phyloP scores from a whole-genome alignment of 2,888 invertebrate genomes.

The Drosophila recens region DNA sequence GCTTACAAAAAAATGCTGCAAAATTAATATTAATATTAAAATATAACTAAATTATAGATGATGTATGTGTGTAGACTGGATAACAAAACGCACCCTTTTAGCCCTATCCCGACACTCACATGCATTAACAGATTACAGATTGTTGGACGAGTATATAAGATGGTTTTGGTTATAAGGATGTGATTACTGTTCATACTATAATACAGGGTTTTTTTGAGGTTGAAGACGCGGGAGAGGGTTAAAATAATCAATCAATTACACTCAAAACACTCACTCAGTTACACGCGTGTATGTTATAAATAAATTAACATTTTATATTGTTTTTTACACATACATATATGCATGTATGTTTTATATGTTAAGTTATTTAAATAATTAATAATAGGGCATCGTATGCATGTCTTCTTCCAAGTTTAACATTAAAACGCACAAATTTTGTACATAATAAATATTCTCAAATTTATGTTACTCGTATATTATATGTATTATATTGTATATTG shows the following conservation, averaged over 20 bases:
- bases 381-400: conserved; percentile 73
- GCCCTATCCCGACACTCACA: conserved; percentile 48
- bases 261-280: conserved; percentile 44
- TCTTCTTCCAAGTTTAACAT: conserved; percentile 70
- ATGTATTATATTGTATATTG: not conserved
- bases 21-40: conserved; percentile 38
- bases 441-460: conserved; percentile 61
- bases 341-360: conserved; percentile 7
- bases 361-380: conserved; percentile 46
- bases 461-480: conserved; percentile 4
- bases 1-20: conserved; percentile 55
- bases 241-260: conserved; percentile 38
- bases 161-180: not conserved
- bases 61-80: conserved; percentile 54
- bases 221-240: not conserved
- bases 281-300: conserved; percentile 52
- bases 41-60: conserved; percentile 38
- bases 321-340: not conserved
- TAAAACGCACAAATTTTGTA: conserved; percentile 71
- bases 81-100: conserved; percentile 52
- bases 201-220: conserved; percentile 44
- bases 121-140: conserved; percentile 50
- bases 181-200: conserved; percentile 40
- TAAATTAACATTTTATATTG: conserved; percentile 70
- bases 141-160: conserved; percentile 8